Conservation (phyloP, 2,113 vertebrate genomes). For the Dolichallabes microphthalmus region DNA sequence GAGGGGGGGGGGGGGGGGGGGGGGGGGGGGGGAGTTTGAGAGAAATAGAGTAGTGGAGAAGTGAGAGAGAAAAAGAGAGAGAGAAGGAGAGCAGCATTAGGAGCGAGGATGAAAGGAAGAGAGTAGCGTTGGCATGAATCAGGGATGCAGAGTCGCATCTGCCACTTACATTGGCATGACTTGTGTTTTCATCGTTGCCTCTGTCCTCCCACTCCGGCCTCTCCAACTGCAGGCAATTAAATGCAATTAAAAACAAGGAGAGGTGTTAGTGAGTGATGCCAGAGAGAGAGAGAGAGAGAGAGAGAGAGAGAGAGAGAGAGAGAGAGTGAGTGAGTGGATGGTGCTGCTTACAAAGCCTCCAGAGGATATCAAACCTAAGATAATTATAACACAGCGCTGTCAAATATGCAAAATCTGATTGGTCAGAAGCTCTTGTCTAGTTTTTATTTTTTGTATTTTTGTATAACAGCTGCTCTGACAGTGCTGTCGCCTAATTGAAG, state of each 20-base stretch:
- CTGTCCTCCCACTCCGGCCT: constrained; percentile 70
- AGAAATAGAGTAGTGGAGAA: background rate
- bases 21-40: no score
- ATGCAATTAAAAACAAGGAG: constrained; percentile 58
- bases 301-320: background rate
- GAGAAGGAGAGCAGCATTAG: constrained; percentile 8
- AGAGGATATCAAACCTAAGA: constrained; percentile 10
- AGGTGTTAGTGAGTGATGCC: constrained; percentile 34
- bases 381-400: constrained; percentile 12
- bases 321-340: constrained; percentile 2
- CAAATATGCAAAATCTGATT: background rate
- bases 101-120: background rate
- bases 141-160: constrained; percentile 24
- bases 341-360: constrained; percentile 39
- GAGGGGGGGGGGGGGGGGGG: no score
- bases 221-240: constrained; percentile 68
- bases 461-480: background rate
- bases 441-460: background rate
- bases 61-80: background rate
- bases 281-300: background rate
- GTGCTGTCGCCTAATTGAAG: background rate
- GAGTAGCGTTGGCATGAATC: background rate
- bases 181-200: constrained; percentile 68
- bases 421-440: background rate
- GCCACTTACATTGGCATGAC: constrained; percentile 75